Conservation (phyloP, 2,113 vertebrate species). For the Himantopus leucocephalus region DNA sequence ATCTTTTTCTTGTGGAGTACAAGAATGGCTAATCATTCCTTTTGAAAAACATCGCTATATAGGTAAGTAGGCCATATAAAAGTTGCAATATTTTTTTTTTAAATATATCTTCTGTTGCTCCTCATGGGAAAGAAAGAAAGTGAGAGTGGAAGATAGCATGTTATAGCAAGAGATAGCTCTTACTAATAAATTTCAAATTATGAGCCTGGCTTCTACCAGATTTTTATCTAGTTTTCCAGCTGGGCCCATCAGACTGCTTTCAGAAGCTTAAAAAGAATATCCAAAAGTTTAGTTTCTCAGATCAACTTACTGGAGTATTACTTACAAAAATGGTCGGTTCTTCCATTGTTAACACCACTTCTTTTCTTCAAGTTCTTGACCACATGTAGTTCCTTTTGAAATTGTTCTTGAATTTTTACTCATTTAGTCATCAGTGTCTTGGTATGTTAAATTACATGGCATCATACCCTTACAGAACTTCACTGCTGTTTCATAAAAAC, state of each 20-base stretch:
- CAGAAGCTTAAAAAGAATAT: not conserved
- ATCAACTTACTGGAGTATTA: not conserved
- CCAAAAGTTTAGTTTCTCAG: not conserved
- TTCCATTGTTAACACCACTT: not conserved
- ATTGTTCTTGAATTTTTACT: not conserved
- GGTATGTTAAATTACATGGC: not conserved
- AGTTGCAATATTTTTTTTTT: not conserved
- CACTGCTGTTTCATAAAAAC: not conserved
- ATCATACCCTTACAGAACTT: not conserved
- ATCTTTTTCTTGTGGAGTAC: not conserved
- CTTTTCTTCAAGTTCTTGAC: not conserved
- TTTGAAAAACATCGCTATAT: not conserved
- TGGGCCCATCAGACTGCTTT: not conserved
- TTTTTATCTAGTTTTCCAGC: not conserved
- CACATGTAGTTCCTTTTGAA: not conserved
- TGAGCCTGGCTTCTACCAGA: not conserved
- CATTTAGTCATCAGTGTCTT: not conserved
- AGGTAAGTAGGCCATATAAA: not conserved
- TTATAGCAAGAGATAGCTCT: not conserved
- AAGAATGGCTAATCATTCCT: not conserved
- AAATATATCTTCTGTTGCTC: not conserved
- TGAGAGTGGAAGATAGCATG: not conserved
- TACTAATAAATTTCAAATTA: not conserved
- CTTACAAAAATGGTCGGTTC: not conserved
- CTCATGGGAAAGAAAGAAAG: not conserved